phyloP scores from a whole-genome alignment of 2,888 invertebrate genomes.

The Choreutis nemorana region DNA sequence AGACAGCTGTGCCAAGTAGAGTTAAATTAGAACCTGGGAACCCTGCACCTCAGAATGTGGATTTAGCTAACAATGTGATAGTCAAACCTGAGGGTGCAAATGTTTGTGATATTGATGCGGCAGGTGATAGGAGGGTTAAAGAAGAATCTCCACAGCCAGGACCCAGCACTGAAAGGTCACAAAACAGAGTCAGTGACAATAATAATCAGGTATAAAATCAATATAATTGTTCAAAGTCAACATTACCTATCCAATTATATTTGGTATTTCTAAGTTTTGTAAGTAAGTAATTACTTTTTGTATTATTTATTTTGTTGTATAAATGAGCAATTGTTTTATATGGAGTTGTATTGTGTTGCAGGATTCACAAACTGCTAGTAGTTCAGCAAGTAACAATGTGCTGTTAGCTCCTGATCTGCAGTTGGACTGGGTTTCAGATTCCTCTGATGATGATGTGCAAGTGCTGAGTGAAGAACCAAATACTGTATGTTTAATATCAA shows the following conservation, averaged over 20 bases:
- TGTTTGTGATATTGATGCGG: slow-evolving; percentile 24
- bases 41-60: slow-evolving; percentile 8
- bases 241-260: neutral
- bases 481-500: slow-evolving; percentile 23
- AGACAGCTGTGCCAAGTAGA: neutral
- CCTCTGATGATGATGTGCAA: slow-evolving; percentile 71
- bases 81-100: slow-evolving; percentile 29
- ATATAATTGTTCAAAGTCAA: neutral
- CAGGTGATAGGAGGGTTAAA: slow-evolving; percentile 24
- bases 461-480: slow-evolving; percentile 47
- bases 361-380: slow-evolving; percentile 20
- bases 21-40: slow-evolving; percentile 1
- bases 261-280: neutral
- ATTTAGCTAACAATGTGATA: slow-evolving; percentile 18
- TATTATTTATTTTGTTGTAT: neutral
- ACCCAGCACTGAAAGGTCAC: slow-evolving; percentile 29
- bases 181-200: slow-evolving; percentile 13
- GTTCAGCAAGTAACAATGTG: slow-evolving; percentile 26
- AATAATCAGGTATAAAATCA: slow-evolving; percentile 19
- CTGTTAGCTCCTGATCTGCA: slow-evolving; percentile 78
- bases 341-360: slow-evolving; percentile 13
- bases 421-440: slow-evolving; percentile 75
- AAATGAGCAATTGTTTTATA: no score
- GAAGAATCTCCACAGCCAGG: slow-evolving; percentile 43
- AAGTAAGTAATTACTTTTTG: neutral